These are phyloP conservation scores for Ageneiosus marmoratus DNA, from an alignment of 2,113 vertebrate genomes.

Conservation along the genomic window DNA sequence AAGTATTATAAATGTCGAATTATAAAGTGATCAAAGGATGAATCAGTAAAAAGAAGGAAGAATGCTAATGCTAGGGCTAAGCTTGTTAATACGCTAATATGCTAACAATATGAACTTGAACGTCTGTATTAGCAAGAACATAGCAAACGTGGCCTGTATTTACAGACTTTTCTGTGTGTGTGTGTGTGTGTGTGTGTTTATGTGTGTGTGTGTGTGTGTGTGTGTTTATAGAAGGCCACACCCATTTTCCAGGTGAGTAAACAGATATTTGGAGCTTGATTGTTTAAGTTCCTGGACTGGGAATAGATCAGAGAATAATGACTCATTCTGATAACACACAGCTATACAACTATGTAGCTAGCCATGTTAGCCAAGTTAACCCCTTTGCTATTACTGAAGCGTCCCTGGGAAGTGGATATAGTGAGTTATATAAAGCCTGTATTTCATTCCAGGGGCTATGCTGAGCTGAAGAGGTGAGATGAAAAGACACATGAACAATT, in stretches of 20 bases:
- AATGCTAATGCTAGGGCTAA: background rate
- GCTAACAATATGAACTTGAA: background rate
- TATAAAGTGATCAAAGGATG: background rate
- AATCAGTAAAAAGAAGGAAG: background rate
- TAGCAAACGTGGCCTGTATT: background rate
- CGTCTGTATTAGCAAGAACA: background rate
- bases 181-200: too few relatives aligned
- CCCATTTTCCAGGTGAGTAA: background rate
- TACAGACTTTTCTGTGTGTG: background rate
- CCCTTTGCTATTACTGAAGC: background rate
- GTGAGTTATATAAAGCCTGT: background rate
- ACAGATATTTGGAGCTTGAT: too few relatives aligned
- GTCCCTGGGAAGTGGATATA: background rate
- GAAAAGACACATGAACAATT: background rate
- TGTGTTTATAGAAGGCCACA: too few relatives aligned
- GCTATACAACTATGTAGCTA: background rate
- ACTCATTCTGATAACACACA: background rate
- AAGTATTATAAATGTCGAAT: background rate
- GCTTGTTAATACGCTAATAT: background rate
- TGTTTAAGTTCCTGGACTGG: background rate
- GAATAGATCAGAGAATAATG: background rate
- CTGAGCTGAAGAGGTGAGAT: background rate
- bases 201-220: too few relatives aligned
- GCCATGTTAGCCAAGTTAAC: background rate
- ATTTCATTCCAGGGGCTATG: background rate